Evolutionary conservation across 2,113 vertebrate genomes (phyloP).

Genomic region (Orientallactaga bullata): DNA sequence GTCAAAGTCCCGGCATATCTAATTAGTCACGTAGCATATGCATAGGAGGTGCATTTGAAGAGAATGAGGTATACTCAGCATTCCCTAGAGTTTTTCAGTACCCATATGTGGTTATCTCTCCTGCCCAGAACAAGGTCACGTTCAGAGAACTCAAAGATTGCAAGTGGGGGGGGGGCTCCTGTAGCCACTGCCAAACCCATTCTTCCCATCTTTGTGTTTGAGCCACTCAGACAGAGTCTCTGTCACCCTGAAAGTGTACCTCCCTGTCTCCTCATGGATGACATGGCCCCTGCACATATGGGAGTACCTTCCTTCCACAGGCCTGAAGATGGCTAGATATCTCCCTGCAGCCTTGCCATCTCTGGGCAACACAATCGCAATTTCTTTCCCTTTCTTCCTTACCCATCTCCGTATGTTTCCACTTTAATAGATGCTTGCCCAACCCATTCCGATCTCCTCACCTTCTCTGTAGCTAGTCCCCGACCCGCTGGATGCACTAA

Average conservation of each 20-base stretch:
- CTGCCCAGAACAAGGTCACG: not conserved
- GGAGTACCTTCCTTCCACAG: not conserved
- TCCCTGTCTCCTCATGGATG: not conserved
- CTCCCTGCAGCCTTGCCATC: not conserved
- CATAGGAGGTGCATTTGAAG: not conserved
- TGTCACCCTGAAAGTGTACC: fast-evolving
- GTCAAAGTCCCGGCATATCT: not conserved
- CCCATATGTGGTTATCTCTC: not conserved
- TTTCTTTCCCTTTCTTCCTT: not conserved
- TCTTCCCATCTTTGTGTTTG: not conserved
- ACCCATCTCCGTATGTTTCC: not conserved
- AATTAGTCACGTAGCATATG: not conserved
- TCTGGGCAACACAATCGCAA: not conserved
- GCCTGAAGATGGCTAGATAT: not conserved
- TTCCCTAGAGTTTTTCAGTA: not conserved
- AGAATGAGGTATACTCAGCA: fast-evolving
- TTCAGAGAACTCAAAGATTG: too few relatives aligned
- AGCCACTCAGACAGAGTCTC: not conserved
- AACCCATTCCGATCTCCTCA: not conserved
- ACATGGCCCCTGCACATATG: fast-evolving
- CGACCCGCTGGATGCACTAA: not conserved
- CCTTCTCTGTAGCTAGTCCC: not conserved
- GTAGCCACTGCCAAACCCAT: not conserved
- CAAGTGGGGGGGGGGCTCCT: not conserved
- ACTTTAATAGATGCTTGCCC: not conserved